A percentile compares a stretch with the other conserved stretches of the same genome.
These are phyloP conservation scores for Rhagophthalmus giganteus DNA, from an alignment of 2,888 invertebrate species.

Conservation along the genomic window DNA sequence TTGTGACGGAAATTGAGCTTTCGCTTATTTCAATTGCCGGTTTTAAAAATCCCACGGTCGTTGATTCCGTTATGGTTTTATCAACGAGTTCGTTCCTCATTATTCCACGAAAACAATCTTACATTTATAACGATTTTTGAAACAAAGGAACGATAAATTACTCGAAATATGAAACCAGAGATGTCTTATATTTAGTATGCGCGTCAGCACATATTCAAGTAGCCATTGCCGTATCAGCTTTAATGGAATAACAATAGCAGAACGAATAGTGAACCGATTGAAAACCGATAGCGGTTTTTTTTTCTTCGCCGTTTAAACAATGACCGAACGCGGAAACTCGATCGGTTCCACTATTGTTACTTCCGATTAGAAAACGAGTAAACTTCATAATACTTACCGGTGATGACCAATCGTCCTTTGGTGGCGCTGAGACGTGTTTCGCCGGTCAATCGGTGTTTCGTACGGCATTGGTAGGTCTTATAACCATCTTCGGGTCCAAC, in stretches of 20 bases:
- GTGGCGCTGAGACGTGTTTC: constrained; percentile 92
- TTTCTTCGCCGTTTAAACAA: too few species aligned
- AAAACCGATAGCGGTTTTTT: too few species aligned
- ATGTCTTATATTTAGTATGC: constrained; percentile 3
- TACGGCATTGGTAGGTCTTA: constrained; percentile 91
- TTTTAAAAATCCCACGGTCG: too few species aligned
- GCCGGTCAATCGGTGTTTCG: constrained; percentile 89
- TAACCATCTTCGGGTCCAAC: constrained; percentile 93
- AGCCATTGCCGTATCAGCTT: constrained; percentile 21
- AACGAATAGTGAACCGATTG: constrained; percentile 15
- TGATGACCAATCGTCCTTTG: constrained; percentile 91
- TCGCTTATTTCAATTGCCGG: too few species aligned
- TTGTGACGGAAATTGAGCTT: too few species aligned
- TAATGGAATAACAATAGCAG: constrained; percentile 20
- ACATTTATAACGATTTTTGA: too few species aligned
- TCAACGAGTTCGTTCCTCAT: not conserved
- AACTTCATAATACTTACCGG: constrained; percentile 72
- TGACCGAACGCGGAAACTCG: not conserved
- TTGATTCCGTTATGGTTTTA: too few species aligned
- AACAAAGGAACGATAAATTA: not conserved
- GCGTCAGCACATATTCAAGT: constrained; percentile 7
- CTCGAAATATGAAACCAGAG: too few species aligned
- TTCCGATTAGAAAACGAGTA: not conserved
- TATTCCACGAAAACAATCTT: not conserved
- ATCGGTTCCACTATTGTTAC: constrained; percentile 4